These are phyloP conservation scores for Drosophila melanica DNA, from an alignment of 1,140 invertebrate species.

Conservation along the genomic window DNA sequence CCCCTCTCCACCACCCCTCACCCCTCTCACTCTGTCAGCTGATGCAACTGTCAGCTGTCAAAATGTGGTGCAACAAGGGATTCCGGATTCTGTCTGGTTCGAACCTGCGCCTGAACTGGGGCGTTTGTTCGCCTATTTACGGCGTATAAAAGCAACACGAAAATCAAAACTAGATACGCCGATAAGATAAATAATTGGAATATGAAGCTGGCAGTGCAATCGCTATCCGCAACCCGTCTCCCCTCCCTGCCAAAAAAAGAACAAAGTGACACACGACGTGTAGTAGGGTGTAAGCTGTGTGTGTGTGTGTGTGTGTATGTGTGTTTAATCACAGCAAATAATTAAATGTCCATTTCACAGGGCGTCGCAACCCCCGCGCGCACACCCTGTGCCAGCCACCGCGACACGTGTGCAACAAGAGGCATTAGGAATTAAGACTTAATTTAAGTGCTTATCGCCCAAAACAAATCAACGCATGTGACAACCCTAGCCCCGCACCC, in stretches of 20 bases:
- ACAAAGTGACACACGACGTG: slow-evolving; percentile 42
- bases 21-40: background rate
- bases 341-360: slow-evolving; percentile 84
- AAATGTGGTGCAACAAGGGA: slow-evolving; percentile 35
- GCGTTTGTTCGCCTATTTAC: slow-evolving; percentile 40
- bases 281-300: slow-evolving; percentile 5
- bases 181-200: slow-evolving; percentile 83
- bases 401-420: slow-evolving; percentile 82
- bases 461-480: slow-evolving; percentile 76
- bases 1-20: background rate
- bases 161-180: slow-evolving; percentile 63
- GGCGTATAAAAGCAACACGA: slow-evolving; percentile 14
- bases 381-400: slow-evolving; percentile 44
- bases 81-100: slow-evolving; percentile 9
- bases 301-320: slow-evolving; percentile 38
- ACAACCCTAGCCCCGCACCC: background rate
- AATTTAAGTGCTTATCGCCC: slow-evolving; percentile 83
- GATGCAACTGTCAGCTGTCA: slow-evolving; percentile 72
- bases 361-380: slow-evolving; percentile 31
- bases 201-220: slow-evolving; percentile 61
- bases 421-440: slow-evolving; percentile 84
- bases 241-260: background rate
- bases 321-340: slow-evolving; percentile 81
- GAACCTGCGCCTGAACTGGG: slow-evolving; percentile 8
- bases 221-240: background rate